These are phyloP conservation scores for Eremophila alpestris DNA, from an alignment of 2,797 vertebrate species.

Conservation along the genomic window DNA sequence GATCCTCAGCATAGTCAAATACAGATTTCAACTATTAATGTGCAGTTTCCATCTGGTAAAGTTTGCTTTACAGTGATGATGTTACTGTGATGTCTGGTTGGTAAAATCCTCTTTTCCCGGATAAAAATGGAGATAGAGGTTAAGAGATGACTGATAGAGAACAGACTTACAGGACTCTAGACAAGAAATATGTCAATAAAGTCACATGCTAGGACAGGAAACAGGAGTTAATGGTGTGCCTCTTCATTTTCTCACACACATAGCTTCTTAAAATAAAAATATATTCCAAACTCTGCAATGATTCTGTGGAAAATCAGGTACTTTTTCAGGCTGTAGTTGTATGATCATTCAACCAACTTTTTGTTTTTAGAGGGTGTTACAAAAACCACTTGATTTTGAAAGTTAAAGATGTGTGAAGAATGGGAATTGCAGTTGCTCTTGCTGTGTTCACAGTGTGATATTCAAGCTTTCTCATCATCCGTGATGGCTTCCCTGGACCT, in stretches of 20 bases:
- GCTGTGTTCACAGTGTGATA: background rate
- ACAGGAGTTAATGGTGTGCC: background rate
- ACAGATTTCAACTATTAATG: background rate
- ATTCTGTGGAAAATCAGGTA: background rate
- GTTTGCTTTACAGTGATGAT: background rate
- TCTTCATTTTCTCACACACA: background rate
- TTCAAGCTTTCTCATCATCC: background rate
- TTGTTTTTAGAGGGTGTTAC: background rate
- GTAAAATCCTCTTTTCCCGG: background rate
- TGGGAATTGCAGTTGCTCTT: background rate
- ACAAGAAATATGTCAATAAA: background rate
- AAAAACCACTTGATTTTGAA: background rate
- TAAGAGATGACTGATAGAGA: background rate
- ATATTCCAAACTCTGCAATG: background rate
- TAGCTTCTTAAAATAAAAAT: background rate
- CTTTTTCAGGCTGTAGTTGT: background rate
- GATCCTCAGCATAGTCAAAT: background rate
- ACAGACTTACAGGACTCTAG: background rate
- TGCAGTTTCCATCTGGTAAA: background rate
- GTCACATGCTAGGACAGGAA: background rate
- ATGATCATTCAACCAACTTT: background rate
- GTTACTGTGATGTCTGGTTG: background rate
- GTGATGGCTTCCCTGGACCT: background rate
- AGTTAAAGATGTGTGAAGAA: background rate
- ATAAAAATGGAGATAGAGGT: background rate